Evolutionary conservation across 2,113 vertebrate species (phyloP), one percentile per base, ranked within the genome.

Genomic region (Salvelinus sp.): DNA sequence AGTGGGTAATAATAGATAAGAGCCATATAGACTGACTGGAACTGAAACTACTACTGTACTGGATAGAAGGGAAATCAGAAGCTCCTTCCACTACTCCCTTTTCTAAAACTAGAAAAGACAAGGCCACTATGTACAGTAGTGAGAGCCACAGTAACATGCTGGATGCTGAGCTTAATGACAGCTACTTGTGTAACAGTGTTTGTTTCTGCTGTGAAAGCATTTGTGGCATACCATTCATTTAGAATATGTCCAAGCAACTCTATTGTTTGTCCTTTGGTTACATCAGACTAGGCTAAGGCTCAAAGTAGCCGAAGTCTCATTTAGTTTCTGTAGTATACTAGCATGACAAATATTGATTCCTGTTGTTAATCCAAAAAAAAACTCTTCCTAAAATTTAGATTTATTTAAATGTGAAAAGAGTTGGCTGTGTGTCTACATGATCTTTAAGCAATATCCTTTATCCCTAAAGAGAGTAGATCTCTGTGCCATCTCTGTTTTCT

Each of bases 201-300:
- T 76, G 81, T 73, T 81, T 71, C 50, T 76, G 79, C 77, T 85
- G 68, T 86, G 50, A 74, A 79, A 77, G 22, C 71, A 81, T 76
- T 77, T 82, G 74, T 77, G 75, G 85, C 60, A 69, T 78, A 50
- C 75, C 67, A 70, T 72, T 76, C 60, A 60, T 70, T 76, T 74
- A 76, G 74, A 79, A 28, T 22, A 71, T 80, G 76, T 75, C 74
- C 68, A 82, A 89, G 88, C 84, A 88, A 88, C 82, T 44, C 69
- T 66, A n/a, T n/a, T n/a, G n/a, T n/a, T 71, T 62, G 69, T 67
- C n/a, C 70, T 71, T 84, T 83, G 76, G 76, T 73, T 80, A 66
- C 63, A 83, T 76, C 28, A 9, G n/a, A 47, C 2, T 47, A 22
- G 44, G 20, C 14, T 69, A 2, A 69, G 33, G 30, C 67, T 22